phyloP scores from a whole-genome alignment of 2,888 invertebrate genomes.

The Helicoverpa assulta region DNA sequence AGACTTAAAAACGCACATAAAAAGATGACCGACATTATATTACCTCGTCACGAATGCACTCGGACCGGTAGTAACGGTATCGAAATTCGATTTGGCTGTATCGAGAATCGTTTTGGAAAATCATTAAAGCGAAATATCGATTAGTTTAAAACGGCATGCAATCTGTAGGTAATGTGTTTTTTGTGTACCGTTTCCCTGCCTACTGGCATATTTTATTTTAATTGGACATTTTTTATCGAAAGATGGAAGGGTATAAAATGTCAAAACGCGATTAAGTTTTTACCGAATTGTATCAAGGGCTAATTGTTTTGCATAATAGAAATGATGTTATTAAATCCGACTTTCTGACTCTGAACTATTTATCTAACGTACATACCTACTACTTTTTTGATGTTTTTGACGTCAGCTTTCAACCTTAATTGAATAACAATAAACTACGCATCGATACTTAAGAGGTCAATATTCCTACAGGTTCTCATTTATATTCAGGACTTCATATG shows the following conservation, averaged over 20 bases:
- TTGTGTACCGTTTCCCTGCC: not conserved
- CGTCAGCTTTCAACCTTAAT: too few relatives aligned
- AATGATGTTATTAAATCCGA: too few relatives aligned
- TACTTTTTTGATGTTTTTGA: too few relatives aligned
- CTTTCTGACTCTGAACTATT: too few relatives aligned
- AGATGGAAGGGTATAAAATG: not conserved
- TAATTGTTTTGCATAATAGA: too few relatives aligned
- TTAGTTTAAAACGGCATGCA: conserved; percentile 28
- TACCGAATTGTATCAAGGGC: too few relatives aligned
- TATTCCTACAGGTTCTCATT: not conserved
- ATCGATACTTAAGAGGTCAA: not conserved
- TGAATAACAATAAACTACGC: not conserved
- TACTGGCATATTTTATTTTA: not conserved
- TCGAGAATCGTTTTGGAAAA: conserved; percentile 42
- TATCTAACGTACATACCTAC: too few relatives aligned
- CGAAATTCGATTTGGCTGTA: conserved; percentile 46
- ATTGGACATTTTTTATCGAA: not conserved
- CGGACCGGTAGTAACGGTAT: conserved; percentile 80
- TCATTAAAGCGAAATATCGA: conserved; percentile 41
- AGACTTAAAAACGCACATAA: conserved; percentile 34
- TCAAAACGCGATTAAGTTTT: too few relatives aligned
- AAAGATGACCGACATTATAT: conserved; percentile 57
- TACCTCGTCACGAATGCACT: conserved; percentile 59
- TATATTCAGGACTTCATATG: not conserved
- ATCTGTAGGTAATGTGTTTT: conserved; percentile 17